Percentiles rank a stretch among this genome's conserved stretches.
These are phyloP conservation scores for Drosophila putrida DNA, from an alignment of 2,888 invertebrate genomes.

Conservation along the genomic window DNA sequence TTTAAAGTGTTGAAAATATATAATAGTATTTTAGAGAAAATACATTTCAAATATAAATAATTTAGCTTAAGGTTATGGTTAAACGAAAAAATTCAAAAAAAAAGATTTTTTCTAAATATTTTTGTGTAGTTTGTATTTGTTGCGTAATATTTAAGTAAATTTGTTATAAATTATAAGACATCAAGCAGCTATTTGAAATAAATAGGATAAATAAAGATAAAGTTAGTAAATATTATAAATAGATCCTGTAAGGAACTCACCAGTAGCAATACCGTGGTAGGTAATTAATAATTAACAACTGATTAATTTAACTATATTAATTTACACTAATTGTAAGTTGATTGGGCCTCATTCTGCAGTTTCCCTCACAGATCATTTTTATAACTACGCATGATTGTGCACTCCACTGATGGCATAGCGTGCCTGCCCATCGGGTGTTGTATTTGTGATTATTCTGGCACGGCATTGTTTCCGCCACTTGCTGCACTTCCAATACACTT, in stretches of 20 bases:
- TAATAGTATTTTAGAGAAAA: too few species aligned
- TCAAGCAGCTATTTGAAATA: neutral
- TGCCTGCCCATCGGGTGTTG: constrained; percentile 59
- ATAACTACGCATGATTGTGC: constrained; percentile 82
- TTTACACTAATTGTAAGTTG: constrained; percentile 2
- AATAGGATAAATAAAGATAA: neutral
- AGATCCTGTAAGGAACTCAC: constrained; percentile 9
- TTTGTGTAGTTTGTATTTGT: neutral
- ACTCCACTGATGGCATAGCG: constrained; percentile 81
- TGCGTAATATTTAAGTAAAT: neutral
- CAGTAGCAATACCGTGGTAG: neutral
- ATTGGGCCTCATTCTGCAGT: constrained; percentile 1
- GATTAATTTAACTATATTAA: constrained; percentile 2
- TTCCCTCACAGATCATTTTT: neutral
- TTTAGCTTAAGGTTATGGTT: too few species aligned
- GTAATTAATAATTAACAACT: neutral
- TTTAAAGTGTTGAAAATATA: too few species aligned
- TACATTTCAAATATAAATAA: too few species aligned
- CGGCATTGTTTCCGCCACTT: constrained; percentile 85
- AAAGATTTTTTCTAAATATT: neutral
- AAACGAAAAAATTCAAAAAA: neutral
- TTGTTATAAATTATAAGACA: neutral
- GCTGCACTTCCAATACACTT: constrained; percentile 85
- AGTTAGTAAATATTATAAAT: constrained; percentile 11
- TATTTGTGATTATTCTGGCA: constrained; percentile 84